These are phyloP conservation scores for Acanthis flammea DNA, from an alignment of 2,797 vertebrate species.

Conservation along the genomic window DNA sequence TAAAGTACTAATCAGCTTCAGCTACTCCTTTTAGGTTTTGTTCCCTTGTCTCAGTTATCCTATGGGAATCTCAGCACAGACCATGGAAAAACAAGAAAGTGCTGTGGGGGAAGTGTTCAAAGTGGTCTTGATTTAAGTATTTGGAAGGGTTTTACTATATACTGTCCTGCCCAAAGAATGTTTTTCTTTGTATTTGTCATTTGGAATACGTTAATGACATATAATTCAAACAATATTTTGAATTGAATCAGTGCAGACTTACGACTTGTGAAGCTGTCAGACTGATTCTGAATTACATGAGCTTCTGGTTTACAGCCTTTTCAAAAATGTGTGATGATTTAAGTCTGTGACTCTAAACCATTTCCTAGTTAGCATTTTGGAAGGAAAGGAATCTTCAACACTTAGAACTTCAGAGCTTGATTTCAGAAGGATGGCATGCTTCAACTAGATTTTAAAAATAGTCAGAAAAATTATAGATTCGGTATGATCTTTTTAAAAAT, in stretches of 20 bases:
- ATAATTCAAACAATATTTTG: slow-evolving; percentile 37
- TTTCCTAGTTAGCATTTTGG: background rate
- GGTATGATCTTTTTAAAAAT: background rate
- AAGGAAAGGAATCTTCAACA: background rate
- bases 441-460: background rate
- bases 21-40: background rate
- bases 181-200: slow-evolving; percentile 9
- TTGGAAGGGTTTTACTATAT: background rate
- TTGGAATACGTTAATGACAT: background rate
- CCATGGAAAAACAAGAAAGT: background rate
- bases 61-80: background rate
- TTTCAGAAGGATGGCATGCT: background rate
- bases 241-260: background rate
- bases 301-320: slow-evolving; percentile 19
- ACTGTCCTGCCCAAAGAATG: background rate
- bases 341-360: background rate
- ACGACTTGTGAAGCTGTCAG: background rate
- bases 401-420: background rate
- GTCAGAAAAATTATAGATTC: background rate
- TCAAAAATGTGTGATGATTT: background rate
- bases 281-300: slow-evolving; percentile 45
- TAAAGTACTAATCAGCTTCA: background rate
- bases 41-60: background rate
- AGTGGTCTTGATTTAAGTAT: background rate
- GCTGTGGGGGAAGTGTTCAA: background rate